Base-by-base conservation (phyloP, 1,140 invertebrate genomes). In the Eueides isabella region DNA sequence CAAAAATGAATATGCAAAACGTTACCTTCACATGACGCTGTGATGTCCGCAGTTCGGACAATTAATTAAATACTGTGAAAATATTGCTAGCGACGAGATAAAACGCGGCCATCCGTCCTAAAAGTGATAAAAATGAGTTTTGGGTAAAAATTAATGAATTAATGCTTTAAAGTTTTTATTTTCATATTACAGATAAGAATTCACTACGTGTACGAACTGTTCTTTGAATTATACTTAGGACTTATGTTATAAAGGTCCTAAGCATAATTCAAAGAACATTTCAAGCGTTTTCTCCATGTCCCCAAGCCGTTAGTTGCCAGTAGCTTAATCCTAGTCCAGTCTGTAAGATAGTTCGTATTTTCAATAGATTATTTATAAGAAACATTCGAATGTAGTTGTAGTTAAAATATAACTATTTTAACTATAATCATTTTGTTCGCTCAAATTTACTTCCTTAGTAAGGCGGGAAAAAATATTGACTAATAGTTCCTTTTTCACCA, bases 11-110 rank as follows among this genome's bases (percentile, higher is more conserved):
- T 71, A 71, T 66, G 62, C 70, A 71, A 48, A 65, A 48, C n/a
- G 62, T 7, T 65, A 61, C 12, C 44, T 68, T 68, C 33, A 35
- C 61, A 48, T 61, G 48, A 26, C 44, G 48, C 48, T 9, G n/a
- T 55, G 44, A 67, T 29, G 44, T 31, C 48, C 67, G 28, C 41
- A 23, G 44, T 61, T 23, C 30, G 12, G 29, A 48, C 61, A 35
- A 71, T 64, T 64, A 63, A 64, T 71, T 65, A 71, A 71, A 71
- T 65, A 35, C 38, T 71, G 61, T 71, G 33, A 71, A 71, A 71
- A 71, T 62, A 71, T 63, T 63, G 55, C 61, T 12, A n/a, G 26
- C 35, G 28, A 14, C 14, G 61, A 63, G 35, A 71, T 41, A 64
- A 38, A 48, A 63, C 26, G 41, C 44, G 66, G 35, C 66, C 29